Evolutionary conservation across 2,888 invertebrate genomes (phyloP).

Genomic region (Plusia festucae): DNA sequence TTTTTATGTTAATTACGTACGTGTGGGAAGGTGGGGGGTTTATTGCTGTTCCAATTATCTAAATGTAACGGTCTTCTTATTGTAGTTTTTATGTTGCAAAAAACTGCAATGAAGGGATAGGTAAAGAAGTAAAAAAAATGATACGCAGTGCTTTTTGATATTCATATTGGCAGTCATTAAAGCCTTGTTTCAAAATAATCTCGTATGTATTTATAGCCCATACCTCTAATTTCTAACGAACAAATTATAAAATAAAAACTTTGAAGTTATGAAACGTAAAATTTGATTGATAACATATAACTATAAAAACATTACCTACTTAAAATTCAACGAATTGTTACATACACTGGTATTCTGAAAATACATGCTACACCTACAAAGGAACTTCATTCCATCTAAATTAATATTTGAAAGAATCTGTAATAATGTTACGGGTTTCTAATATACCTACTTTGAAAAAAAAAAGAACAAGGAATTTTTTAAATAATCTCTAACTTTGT

Average conservation of each 20-base stretch:
- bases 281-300: too few relatives aligned
- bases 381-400: background rate
- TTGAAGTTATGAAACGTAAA: too few relatives aligned
- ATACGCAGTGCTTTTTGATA: background rate
- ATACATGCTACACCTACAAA: background rate
- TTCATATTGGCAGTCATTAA: background rate
- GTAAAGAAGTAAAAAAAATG: background rate
- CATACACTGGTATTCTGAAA: background rate
- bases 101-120: slow-evolving; percentile 20
- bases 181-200: too few relatives aligned
- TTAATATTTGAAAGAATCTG: background rate
- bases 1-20: slow-evolving; percentile 85
- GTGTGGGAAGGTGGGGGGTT: slow-evolving; percentile 69
- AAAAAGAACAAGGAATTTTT: slow-evolving; percentile 6
- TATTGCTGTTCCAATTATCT: slow-evolving; percentile 50
- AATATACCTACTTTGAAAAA: background rate
- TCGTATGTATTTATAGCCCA: too few relatives aligned
- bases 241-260: too few relatives aligned
- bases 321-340: too few relatives aligned
- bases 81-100: slow-evolving; percentile 22
- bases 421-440: slow-evolving; percentile 3
- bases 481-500: slow-evolving; percentile 1
- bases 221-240: too few relatives aligned
- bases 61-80: slow-evolving; percentile 52
- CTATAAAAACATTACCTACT: too few relatives aligned